These are phyloP conservation scores for Ectemnius continuus DNA, from an alignment of 2,888 invertebrate genomes.

Conservation along the genomic window DNA sequence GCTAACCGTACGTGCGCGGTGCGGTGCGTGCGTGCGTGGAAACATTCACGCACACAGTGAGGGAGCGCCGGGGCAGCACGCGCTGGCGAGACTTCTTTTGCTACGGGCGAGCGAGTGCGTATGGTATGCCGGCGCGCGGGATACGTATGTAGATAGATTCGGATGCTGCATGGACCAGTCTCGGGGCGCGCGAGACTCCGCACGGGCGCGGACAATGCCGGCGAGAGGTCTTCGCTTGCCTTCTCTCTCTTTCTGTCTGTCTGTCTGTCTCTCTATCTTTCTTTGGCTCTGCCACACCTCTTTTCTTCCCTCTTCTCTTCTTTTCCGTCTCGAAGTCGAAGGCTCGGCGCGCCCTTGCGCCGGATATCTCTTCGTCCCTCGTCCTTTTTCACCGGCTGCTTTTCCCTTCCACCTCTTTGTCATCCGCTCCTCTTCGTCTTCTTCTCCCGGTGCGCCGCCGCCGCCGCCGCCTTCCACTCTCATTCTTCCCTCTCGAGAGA, in stretches of 20 bases:
- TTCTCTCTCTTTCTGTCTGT: no score
- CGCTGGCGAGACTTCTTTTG: slow-evolving; percentile 42
- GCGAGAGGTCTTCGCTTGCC: slow-evolving; percentile 58
- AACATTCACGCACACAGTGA: background rate
- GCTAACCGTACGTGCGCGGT: slow-evolving; percentile 7
- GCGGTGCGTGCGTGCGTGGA: slow-evolving; percentile 15
- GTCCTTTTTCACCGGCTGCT: slow-evolving; percentile 20
- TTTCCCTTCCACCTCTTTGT: slow-evolving; percentile 10
- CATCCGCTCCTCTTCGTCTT: slow-evolving; percentile 14
- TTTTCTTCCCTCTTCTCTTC: slow-evolving; percentile 72
- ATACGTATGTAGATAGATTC: slow-evolving; percentile 67
- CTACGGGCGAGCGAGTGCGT: slow-evolving; percentile 57
- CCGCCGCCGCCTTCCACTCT: no score
- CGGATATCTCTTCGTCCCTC: slow-evolving; percentile 45
- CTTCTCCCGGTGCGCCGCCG: background rate
- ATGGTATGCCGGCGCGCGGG: slow-evolving; percentile 50
- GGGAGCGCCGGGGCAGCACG: slow-evolving; percentile 30
- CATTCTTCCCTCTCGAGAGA: background rate
- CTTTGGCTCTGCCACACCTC: slow-evolving; percentile 69
- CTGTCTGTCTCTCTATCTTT: background rate
- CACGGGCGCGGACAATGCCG: slow-evolving; percentile 62
- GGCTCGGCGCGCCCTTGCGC: slow-evolving; percentile 68
- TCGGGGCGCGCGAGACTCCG: slow-evolving; percentile 60
- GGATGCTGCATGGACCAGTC: slow-evolving; percentile 73
- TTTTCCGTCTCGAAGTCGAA: slow-evolving; percentile 61